phyloP scores from a whole-genome alignment of 2,888 invertebrate genomes.

The Miltochrista miniata region DNA sequence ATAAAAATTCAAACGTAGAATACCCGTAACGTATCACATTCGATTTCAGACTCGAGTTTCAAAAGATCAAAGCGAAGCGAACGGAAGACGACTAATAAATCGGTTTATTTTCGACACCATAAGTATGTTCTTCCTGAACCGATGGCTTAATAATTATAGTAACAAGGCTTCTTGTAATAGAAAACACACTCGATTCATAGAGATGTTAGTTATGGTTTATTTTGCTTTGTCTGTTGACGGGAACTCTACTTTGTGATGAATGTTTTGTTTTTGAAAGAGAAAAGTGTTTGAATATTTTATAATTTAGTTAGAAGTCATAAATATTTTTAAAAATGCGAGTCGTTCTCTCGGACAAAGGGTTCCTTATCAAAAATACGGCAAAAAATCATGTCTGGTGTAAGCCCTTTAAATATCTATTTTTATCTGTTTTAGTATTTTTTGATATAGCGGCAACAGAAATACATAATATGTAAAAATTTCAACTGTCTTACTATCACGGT shows the following conservation, averaged over 20 bases:
- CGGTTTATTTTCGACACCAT: conserved; percentile 33
- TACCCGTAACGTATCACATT: not conserved
- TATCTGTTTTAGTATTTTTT: too few species aligned
- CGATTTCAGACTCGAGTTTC: conserved; percentile 3
- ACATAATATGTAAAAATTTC: too few species aligned
- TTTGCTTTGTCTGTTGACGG: not conserved
- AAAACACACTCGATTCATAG: not conserved
- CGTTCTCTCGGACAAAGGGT: too few species aligned
- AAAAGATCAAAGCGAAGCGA: conserved; percentile 34
- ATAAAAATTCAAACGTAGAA: conserved; percentile 2
- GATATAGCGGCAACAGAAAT: too few species aligned
- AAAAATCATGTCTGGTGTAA: too few species aligned
- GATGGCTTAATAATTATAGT: conserved; percentile 27
- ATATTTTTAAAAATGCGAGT: too few species aligned
- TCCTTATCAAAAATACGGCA: too few species aligned
- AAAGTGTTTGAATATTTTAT: not conserved
- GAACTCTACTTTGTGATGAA: not conserved
- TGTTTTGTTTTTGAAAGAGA: not conserved
- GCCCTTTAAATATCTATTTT: too few species aligned
- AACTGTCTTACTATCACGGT: too few species aligned
- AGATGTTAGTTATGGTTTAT: not conserved
- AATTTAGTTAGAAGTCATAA: too few species aligned
- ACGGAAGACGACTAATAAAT: conserved; percentile 43
- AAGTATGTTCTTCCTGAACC: conserved; percentile 38
- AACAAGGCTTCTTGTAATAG: conserved; percentile 2